These are phyloP conservation scores for Oligia fasciuncula DNA, from an alignment of 2,888 invertebrate species.

Conservation along the genomic window DNA sequence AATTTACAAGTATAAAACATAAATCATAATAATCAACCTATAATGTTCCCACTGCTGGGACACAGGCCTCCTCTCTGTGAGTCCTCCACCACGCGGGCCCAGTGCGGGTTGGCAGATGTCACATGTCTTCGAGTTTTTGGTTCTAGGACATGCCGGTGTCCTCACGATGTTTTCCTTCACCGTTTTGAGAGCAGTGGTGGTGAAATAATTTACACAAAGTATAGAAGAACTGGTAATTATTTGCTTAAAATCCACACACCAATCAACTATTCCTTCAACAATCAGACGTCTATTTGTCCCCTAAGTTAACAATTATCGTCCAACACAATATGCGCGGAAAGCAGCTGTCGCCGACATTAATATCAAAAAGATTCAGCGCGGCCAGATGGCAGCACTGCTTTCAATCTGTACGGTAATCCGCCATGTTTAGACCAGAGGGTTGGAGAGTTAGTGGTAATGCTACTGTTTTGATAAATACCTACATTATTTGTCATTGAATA, in stretches of 20 bases:
- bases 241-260: neutral
- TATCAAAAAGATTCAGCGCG: slow-evolving; percentile 78
- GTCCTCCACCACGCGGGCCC: too few relatives aligned
- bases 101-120: too few relatives aligned
- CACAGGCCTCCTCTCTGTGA: too few relatives aligned
- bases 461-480: slow-evolving; percentile 8
- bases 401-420: slow-evolving; percentile 68
- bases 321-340: slow-evolving; percentile 48
- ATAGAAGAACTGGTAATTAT: neutral
- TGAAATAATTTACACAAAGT: too few relatives aligned
- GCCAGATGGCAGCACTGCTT: slow-evolving; percentile 67
- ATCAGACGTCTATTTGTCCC: slow-evolving; percentile 28
- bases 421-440: slow-evolving; percentile 37
- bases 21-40: too few relatives aligned
- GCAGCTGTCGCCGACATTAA: slow-evolving; percentile 76
- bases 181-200: too few relatives aligned
- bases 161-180: too few relatives aligned
- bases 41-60: too few relatives aligned
- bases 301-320: slow-evolving; percentile 38
- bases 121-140: too few relatives aligned
- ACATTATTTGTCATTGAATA: too few relatives aligned
- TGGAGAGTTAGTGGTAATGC: slow-evolving; percentile 2
- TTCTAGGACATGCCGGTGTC: too few relatives aligned
- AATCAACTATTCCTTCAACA: neutral
- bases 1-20: too few relatives aligned